Evolutionary conservation across 2,888 invertebrate species (phyloP).

Genomic region (Mesoligia furuncula): DNA sequence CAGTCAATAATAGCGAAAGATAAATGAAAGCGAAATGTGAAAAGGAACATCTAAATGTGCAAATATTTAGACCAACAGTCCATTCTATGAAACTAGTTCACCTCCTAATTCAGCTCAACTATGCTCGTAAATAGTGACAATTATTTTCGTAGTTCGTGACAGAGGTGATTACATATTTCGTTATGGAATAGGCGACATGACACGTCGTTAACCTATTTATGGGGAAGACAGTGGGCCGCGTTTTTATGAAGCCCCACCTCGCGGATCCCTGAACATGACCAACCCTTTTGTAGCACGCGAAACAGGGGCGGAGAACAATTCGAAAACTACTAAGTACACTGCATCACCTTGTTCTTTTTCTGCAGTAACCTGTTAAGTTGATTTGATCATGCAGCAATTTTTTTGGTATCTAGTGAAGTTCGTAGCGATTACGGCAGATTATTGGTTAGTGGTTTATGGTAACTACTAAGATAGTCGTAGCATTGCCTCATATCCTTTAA

Average conservation of each 20-base stretch:
- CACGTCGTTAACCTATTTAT: slow-evolving; percentile 79
- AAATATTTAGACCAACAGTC: slow-evolving; percentile 56
- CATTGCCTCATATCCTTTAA: background rate
- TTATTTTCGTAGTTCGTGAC: slow-evolving; percentile 72
- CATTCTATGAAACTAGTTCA: slow-evolving; percentile 56
- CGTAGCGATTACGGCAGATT: background rate
- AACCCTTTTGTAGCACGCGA: slow-evolving; percentile 82
- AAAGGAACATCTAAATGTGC: slow-evolving; percentile 39
- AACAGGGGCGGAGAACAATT: slow-evolving; percentile 57
- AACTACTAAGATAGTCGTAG: background rate
- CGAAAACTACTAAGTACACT: slow-evolving; percentile 20
- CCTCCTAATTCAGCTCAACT: slow-evolving; percentile 51
- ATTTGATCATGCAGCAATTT: background rate
- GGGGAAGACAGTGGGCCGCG: slow-evolving; percentile 70
- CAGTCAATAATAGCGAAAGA: slow-evolving; percentile 36
- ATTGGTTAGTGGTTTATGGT: background rate
- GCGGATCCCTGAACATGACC: slow-evolving; percentile 72
- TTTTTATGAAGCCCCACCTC: slow-evolving; percentile 73
- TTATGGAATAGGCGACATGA: slow-evolving; percentile 70
- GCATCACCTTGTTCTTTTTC: slow-evolving; percentile 22
- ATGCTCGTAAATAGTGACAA: slow-evolving; percentile 65
- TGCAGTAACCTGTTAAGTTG: slow-evolving; percentile 11
- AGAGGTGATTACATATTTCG: slow-evolving; percentile 74
- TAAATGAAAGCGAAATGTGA: slow-evolving; percentile 49
- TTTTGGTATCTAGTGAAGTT: slow-evolving; percentile 9